Evolutionary conservation across 1,140 invertebrate species (phyloP).

Genomic region (Cherax destructor): DNA sequence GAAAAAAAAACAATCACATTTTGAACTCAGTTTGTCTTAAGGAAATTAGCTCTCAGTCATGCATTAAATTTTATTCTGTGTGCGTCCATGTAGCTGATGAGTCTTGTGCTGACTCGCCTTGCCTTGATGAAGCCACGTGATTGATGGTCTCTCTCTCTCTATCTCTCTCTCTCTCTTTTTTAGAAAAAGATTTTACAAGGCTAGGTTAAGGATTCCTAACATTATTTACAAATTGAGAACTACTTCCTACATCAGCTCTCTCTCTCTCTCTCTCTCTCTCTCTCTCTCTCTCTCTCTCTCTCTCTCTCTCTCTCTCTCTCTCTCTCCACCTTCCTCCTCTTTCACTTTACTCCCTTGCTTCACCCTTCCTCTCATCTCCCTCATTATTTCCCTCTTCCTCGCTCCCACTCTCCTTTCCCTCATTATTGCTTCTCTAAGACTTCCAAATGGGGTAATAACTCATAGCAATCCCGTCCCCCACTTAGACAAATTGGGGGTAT

Average conservation of each 20-base stretch:
- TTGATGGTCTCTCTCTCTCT: not conserved
- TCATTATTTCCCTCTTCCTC: not conserved
- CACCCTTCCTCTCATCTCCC: not conserved
- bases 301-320: not conserved
- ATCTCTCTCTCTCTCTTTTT: not conserved
- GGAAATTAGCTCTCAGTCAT: constrained; percentile 18
- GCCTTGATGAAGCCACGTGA: not conserved
- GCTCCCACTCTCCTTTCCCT: too few relatives aligned
- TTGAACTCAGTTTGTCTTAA: constrained; percentile 25
- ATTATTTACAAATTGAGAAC: too few relatives aligned
- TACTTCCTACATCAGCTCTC: not conserved
- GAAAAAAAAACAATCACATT: constrained; percentile 16
- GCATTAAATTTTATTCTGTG: constrained; percentile 23
- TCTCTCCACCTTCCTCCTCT: not conserved
- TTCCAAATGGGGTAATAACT: constrained; percentile 35
- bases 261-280: not conserved
- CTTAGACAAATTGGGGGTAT: constrained; percentile 26
- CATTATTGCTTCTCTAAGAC: constrained; percentile 10
- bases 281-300: constrained; percentile 2
- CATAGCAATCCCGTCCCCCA: constrained; percentile 13
- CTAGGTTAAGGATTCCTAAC: too few relatives aligned
- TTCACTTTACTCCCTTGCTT: not conserved
- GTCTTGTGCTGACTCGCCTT: not conserved
- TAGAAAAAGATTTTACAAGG: not conserved
- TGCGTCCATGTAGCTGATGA: not conserved